These are phyloP conservation scores for Gadus macrocephalus DNA, from an alignment of 2,113 vertebrate species.

Conservation along the genomic window DNA sequence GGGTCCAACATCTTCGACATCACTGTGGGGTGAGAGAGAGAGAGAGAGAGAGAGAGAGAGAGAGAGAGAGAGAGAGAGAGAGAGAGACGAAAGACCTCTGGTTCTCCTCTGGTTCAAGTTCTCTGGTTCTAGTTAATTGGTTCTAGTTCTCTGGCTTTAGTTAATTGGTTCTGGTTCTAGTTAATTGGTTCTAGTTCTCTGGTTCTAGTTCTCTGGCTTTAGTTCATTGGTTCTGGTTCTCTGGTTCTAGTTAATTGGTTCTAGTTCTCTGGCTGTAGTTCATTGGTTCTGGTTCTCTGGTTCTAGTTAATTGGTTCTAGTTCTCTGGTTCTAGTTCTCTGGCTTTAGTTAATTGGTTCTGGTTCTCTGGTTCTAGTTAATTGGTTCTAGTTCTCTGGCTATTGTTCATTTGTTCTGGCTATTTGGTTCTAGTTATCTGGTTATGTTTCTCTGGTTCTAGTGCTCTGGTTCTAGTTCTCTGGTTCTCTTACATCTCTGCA, in stretches of 20 bases:
- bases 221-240: too few relatives aligned
- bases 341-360: too few relatives aligned
- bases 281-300: background rate
- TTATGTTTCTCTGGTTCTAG: background rate
- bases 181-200: background rate
- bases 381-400: background rate
- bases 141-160: background rate
- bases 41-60: background rate
- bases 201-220: background rate
- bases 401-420: background rate
- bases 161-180: background rate
- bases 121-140: background rate
- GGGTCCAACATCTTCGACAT: constrained; percentile 79
- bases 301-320: background rate
- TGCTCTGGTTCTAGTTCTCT: background rate
- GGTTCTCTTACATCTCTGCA: constrained; percentile 25
- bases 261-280: too few relatives aligned
- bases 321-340: background rate
- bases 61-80: background rate
- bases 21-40: constrained; percentile 70
- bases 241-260: too few relatives aligned
- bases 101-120: too few relatives aligned
- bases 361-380: background rate
- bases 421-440: too few relatives aligned
- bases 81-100: background rate